A percentile compares a stretch with the other conserved stretches of the same genome.
Evolutionary conservation across 2,888 invertebrate genomes (phyloP).

Genomic region (Nomada flava): DNA sequence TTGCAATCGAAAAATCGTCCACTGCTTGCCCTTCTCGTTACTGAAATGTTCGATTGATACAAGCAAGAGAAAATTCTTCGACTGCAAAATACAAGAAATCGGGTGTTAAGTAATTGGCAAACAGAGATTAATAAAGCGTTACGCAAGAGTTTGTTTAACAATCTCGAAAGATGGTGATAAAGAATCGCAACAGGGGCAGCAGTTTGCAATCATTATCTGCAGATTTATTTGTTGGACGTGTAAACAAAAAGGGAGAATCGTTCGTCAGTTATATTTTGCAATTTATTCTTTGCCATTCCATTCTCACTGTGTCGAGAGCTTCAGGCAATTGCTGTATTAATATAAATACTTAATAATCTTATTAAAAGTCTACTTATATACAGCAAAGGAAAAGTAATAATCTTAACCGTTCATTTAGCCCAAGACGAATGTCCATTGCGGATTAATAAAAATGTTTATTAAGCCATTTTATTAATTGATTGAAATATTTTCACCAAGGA

Average conservation of each 20-base stretch:
- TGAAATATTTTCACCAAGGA: too few species aligned
- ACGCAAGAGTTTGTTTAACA: constrained; percentile 24
- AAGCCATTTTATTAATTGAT: too few species aligned
- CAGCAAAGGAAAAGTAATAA: too few species aligned
- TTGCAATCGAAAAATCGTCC: too few species aligned
- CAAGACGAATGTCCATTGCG: too few species aligned
- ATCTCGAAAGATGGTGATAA: not conserved
- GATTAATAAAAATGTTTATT: too few species aligned
- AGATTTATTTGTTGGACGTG: constrained; percentile 2
- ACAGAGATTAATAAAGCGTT: constrained; percentile 1
- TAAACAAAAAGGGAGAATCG: not conserved
- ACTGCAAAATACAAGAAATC: not conserved
- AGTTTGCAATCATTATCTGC: not conserved
- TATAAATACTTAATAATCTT: too few species aligned
- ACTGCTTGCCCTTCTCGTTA: not conserved
- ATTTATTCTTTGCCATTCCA: not conserved
- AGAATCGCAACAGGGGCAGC: not conserved
- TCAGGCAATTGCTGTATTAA: too few species aligned
- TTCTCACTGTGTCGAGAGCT: too few species aligned
- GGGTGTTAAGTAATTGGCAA: not conserved
- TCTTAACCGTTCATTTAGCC: too few species aligned
- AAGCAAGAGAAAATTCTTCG: not conserved
- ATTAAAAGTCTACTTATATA: too few species aligned
- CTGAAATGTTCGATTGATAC: not conserved
- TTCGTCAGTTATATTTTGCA: not conserved